Percentiles rank a stretch among this genome's conserved stretches.
These are phyloP conservation scores for Camponotus pennsylvanicus DNA, from an alignment of 1,140 invertebrate species.

Conservation along the genomic window DNA sequence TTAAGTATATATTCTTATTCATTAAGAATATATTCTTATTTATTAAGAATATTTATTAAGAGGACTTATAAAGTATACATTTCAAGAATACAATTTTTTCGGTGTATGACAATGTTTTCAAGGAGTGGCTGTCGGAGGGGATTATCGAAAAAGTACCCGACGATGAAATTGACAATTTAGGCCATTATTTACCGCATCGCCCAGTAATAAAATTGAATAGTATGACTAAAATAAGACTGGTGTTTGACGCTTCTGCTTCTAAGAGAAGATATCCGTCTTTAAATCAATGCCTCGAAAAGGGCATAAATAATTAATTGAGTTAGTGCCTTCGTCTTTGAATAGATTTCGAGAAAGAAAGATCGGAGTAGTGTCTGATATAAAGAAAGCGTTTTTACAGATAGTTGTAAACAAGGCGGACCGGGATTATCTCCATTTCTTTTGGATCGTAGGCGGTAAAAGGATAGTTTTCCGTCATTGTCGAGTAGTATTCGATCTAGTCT, in stretches of 20 bases:
- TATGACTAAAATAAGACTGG: slow-evolving; percentile 47
- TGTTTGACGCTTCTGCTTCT: slow-evolving; percentile 60
- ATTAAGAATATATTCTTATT: too few species aligned
- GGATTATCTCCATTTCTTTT: slow-evolving; percentile 80
- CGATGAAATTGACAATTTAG: too few species aligned
- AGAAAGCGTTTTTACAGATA: slow-evolving; percentile 84
- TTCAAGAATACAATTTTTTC: too few species aligned
- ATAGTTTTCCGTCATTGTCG: too few species aligned
- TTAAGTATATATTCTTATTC: too few species aligned
- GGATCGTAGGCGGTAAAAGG: slow-evolving; percentile 66
- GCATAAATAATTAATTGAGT: slow-evolving; percentile 81
- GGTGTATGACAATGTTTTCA: too few species aligned
- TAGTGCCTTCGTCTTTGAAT: slow-evolving; percentile 77
- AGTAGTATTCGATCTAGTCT: slow-evolving; percentile 73
- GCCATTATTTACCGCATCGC: slow-evolving; percentile 63
- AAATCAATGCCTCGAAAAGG: slow-evolving; percentile 72
- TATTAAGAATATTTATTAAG: too few species aligned
- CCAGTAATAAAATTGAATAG: slow-evolving; percentile 46
- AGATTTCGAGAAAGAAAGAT: slow-evolving; percentile 70
- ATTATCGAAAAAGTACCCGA: too few species aligned
- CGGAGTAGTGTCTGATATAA: slow-evolving; percentile 82
- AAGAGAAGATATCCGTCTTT: slow-evolving; percentile 59
- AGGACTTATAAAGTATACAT: too few species aligned
- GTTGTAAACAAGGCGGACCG: slow-evolving; percentile 73
- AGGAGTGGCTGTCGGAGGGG: too few species aligned